Conservation (phyloP, 2,888 invertebrate species). For the Perithous albicinctus region DNA sequence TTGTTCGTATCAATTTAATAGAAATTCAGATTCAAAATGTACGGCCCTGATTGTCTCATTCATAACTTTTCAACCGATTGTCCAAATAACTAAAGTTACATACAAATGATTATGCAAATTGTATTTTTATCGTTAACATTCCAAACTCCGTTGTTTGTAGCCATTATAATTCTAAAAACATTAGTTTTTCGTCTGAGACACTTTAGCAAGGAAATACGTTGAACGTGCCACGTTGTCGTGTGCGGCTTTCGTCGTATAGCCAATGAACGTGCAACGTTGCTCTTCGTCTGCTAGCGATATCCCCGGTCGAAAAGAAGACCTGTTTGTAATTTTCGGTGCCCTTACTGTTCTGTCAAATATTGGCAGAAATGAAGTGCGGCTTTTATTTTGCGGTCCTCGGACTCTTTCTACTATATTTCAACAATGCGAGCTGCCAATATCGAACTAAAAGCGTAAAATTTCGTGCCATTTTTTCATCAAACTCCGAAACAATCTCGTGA, state of each 20-base stretch:
- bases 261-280: slow-evolving; percentile 44
- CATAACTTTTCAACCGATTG: slow-evolving; percentile 5
- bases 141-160: neutral
- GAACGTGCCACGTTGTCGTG: slow-evolving; percentile 75
- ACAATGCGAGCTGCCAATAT: slow-evolving; percentile 77
- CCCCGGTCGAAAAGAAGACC: slow-evolving; percentile 40
- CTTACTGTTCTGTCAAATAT: slow-evolving; percentile 47
- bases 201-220: slow-evolving; percentile 54
- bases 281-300: slow-evolving; percentile 62
- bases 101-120: slow-evolving; percentile 18
- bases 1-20: neutral
- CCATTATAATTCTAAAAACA: slow-evolving; percentile 65
- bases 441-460: slow-evolving; percentile 80
- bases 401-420: slow-evolving; percentile 71
- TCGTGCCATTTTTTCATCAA: neutral
- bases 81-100: neutral
- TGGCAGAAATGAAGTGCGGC: slow-evolving; percentile 74
- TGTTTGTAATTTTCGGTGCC: slow-evolving; percentile 35
- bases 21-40: neutral
- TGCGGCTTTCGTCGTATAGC: neutral
- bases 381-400: slow-evolving; percentile 72
- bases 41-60: slow-evolving; percentile 32
- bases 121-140: slow-evolving; percentile 8
- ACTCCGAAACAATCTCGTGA: neutral
- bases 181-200: slow-evolving; percentile 10